A percentile compares a stretch with the other conserved stretches of the same genome.
phyloP scores from a whole-genome alignment of 2,797 vertebrate genomes.

The Erpetoichthys calabaricus region DNA sequence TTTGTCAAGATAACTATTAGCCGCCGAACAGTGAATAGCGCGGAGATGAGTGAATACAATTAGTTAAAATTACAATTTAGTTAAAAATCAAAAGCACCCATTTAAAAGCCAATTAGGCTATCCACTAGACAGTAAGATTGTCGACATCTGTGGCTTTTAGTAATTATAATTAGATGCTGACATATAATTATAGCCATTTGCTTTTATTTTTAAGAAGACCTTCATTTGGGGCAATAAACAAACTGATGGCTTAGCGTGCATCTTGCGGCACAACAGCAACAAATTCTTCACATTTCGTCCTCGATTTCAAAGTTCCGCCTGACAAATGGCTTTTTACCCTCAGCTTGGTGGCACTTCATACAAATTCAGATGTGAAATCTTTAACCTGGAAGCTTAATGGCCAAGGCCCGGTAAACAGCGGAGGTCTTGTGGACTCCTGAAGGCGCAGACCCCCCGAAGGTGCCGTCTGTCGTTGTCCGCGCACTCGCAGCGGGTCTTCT shows the following conservation, averaged over 20 bases:
- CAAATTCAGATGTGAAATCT: no score
- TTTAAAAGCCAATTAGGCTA: neutral
- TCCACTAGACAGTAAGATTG: slow-evolving; percentile 4
- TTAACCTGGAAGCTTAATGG: no score
- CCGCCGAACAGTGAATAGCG: neutral
- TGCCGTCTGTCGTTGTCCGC: no score
- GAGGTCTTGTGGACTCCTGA: no score
- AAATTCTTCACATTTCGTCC: no score
- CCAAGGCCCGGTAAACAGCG: no score
- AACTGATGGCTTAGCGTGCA: neutral
- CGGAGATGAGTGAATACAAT: neutral
- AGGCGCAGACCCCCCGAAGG: no score
- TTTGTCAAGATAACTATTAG: slow-evolving; percentile 1
- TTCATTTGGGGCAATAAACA: neutral
- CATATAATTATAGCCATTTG: slow-evolving; percentile 2
- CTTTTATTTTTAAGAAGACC: neutral
- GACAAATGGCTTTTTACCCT: no score
- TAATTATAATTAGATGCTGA: slow-evolving; percentile 4
- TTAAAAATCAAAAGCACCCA: slow-evolving; percentile 3
- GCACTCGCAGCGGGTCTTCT: no score
- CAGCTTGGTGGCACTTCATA: no score
- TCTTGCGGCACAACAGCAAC: no score
- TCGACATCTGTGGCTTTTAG: neutral
- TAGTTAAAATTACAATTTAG: slow-evolving; percentile 6
- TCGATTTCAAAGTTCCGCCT: no score